A percentile compares a stretch with the other conserved stretches of the same genome.
These are phyloP conservation scores for Rosalia funebris DNA, from an alignment of 2,888 invertebrate species.

Conservation along the genomic window DNA sequence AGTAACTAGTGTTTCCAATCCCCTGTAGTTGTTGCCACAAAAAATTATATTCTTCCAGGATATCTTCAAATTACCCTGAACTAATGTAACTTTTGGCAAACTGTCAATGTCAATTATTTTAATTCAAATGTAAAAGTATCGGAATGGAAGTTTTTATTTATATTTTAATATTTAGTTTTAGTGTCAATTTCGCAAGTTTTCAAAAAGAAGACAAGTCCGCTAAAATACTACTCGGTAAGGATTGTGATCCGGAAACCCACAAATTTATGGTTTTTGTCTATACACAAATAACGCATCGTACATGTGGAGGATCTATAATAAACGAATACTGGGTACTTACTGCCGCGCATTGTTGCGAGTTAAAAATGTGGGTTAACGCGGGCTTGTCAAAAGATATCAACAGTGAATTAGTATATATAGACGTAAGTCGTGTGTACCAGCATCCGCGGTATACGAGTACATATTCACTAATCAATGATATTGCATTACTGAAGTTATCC, in stretches of 20 bases:
- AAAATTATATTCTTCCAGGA: too few relatives aligned
- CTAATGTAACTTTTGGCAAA: too few relatives aligned
- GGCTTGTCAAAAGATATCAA: conserved; percentile 1
- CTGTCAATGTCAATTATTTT: too few relatives aligned
- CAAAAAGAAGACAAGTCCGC: background rate
- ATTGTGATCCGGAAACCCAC: background rate
- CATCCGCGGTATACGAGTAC: background rate
- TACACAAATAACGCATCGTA: background rate
- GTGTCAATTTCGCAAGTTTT: background rate
- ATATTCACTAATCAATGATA: background rate
- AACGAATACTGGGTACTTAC: conserved; percentile 15
- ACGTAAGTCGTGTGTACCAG: background rate
- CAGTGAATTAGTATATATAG: background rate
- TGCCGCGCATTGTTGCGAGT: conserved; percentile 14
- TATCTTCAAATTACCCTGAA: too few relatives aligned
- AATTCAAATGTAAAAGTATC: too few relatives aligned
- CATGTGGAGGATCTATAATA: conserved; percentile 18
- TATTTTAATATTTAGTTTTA: background rate
- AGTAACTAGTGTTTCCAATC: too few relatives aligned
- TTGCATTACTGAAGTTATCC: background rate
- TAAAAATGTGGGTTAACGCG: background rate
- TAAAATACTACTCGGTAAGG: background rate
- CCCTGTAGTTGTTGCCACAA: too few relatives aligned
- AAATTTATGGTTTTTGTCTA: background rate
- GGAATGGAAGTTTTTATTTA: background rate